Evolutionary conservation across 37 sponge, comb jelly and placozoan species (phyloP).

Genomic region (Amphimedon queenslandica): DNA sequence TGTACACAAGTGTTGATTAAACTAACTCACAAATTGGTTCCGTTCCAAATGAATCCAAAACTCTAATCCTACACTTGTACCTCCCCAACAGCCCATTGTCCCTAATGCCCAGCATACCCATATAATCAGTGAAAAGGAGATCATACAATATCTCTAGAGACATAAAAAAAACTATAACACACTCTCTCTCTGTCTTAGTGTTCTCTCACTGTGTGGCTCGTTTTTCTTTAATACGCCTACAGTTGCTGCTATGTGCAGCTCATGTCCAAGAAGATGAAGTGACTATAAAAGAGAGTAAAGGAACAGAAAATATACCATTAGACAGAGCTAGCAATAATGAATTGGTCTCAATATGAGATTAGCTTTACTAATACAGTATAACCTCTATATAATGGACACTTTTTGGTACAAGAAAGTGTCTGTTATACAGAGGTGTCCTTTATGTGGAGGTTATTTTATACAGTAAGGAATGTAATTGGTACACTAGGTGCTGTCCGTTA

Average conservation of each 20-base stretch:
- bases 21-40: conserved; percentile 25
- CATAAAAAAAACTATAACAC: neutral
- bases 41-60: conserved; percentile 83
- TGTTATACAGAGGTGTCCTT: no score
- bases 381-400: no score
- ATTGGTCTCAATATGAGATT: neutral
- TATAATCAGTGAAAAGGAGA: conserved; percentile 77
- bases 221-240: neutral
- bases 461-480: no score
- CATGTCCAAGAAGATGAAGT: neutral
- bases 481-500: no score
- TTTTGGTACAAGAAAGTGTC: no score
- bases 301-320: no score
- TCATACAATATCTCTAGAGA: conserved; percentile 41
- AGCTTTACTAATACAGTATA: no score
- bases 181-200: no score
- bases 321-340: neutral
- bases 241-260: neutral
- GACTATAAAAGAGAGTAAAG: no score
- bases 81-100: neutral
- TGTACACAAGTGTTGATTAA: neutral
- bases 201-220: no score
- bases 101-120: conserved; percentile 41
- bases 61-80: conserved; percentile 60
- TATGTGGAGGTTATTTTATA: no score